Conservation (phyloP, 2,888 invertebrate genomes). For the Drosophila conformis region DNA sequence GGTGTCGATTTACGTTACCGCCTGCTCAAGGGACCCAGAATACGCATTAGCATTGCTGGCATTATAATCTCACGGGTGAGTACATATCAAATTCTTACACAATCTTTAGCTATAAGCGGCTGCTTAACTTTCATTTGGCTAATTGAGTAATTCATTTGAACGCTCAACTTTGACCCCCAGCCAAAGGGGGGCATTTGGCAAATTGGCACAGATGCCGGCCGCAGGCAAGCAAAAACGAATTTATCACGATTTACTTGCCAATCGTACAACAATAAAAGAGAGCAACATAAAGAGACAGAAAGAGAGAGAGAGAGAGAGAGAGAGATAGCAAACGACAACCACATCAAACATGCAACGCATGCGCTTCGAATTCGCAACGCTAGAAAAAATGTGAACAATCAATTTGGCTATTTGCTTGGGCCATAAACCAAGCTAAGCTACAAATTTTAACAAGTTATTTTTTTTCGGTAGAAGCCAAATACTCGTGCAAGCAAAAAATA, state of each 20-base stretch:
- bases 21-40: slow-evolving; percentile 95
- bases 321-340: not conserved
- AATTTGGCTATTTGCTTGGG: slow-evolving; percentile 68
- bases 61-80: slow-evolving; percentile 97
- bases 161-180: slow-evolving; percentile 60
- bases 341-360: slow-evolving; percentile 60
- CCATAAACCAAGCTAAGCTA: slow-evolving; percentile 57
- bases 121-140: slow-evolving; percentile 46
- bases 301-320: not conserved
- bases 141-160: slow-evolving; percentile 68
- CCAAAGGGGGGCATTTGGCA: slow-evolving; percentile 42
- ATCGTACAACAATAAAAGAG: slow-evolving; percentile 6
- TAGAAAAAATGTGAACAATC: slow-evolving; percentile 74
- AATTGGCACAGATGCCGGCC: slow-evolving; percentile 56
- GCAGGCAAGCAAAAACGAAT: slow-evolving; percentile 22
- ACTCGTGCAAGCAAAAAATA: slow-evolving; percentile 40
- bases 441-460: slow-evolving; percentile 77
- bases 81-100: slow-evolving; percentile 59
- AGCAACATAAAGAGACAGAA: not conserved
- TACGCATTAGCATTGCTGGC: slow-evolving; percentile 96
- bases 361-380: slow-evolving; percentile 54
- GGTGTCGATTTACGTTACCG: slow-evolving; percentile 97
- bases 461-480: not conserved
- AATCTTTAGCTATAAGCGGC: slow-evolving; percentile 13
- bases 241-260: slow-evolving; percentile 65